phyloP scores from a whole-genome alignment of 2,797 vertebrate genomes.

The Carduelis carduelis region DNA sequence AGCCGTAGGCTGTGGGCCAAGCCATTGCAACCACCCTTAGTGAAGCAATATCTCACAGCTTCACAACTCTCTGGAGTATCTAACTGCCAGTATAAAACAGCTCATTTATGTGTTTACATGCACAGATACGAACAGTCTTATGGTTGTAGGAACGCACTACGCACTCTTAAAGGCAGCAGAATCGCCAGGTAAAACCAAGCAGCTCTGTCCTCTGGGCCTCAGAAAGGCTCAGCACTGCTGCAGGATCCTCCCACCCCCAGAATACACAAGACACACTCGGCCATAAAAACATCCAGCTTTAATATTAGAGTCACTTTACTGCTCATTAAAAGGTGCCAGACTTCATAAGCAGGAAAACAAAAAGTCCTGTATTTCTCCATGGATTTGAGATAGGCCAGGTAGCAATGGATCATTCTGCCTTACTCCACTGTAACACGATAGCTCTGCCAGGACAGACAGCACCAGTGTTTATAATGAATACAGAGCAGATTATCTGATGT shows the following conservation, averaged over 20 bases:
- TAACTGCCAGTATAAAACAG: constrained; percentile 59
- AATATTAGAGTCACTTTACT: constrained; percentile 38
- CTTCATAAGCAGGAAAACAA: constrained; percentile 6
- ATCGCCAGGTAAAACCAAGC: not conserved
- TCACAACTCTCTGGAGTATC: constrained; percentile 58
- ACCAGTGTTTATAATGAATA: not conserved
- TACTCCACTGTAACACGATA: not conserved
- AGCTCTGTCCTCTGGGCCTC: constrained; percentile 4
- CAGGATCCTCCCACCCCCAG: not conserved
- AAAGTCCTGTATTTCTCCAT: not conserved
- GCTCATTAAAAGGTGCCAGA: constrained; percentile 54
- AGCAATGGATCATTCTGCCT: not conserved
- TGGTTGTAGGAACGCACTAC: not conserved
- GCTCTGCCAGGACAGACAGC: not conserved
- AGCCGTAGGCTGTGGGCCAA: constrained; percentile 64
- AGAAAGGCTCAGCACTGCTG: not conserved
- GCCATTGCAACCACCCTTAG: constrained; percentile 34
- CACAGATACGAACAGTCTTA: constrained; percentile 12
- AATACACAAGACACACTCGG: not conserved
- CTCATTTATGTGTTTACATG: constrained; percentile 65
- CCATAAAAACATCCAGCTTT: constrained; percentile 45
- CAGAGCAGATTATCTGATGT: not conserved
- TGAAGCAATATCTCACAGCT: constrained; percentile 54
- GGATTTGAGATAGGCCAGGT: not conserved
- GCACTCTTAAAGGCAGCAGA: constrained; percentile 33